Percentiles rank a stretch among this genome's conserved stretches.
Evolutionary conservation across 2,797 vertebrate species (phyloP).

Genomic region (Sebastes steindachneri): DNA sequence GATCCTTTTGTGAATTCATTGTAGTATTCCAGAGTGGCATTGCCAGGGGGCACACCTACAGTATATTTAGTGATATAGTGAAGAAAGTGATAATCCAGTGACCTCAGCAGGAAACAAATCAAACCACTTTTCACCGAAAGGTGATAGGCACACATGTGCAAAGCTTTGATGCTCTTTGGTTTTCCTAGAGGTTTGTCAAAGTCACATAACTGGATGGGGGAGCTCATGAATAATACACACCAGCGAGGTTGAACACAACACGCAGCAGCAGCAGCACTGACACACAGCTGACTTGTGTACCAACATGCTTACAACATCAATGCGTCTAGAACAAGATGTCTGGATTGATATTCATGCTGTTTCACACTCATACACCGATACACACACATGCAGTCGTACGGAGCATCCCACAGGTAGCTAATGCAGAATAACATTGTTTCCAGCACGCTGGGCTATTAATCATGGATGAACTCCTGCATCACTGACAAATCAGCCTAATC

Average conservation of each 20-base stretch:
- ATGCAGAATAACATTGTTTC: constrained; percentile 84
- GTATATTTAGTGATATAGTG: background rate
- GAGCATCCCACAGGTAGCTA: constrained; percentile 81
- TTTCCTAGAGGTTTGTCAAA: constrained; percentile 38
- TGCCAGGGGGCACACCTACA: background rate
- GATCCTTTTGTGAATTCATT: background rate
- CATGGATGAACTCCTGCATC: constrained; percentile 87
- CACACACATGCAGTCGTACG: constrained; percentile 55
- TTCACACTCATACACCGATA: constrained; percentile 31
- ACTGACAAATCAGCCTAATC: constrained; percentile 86
- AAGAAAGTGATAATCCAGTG: background rate
- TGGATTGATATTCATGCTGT: constrained; percentile 57
- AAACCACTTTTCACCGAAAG: background rate
- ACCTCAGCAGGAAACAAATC: constrained; percentile 1
- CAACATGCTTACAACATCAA: constrained; percentile 46
- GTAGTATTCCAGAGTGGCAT: background rate
- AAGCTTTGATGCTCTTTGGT: constrained; percentile 26
- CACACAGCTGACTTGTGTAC: constrained; percentile 42
- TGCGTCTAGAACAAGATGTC: constrained; percentile 55
- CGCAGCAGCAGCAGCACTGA: constrained; percentile 9
- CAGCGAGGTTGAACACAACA: background rate
- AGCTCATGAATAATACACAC: constrained; percentile 60
- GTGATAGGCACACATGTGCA: constrained; percentile 1
- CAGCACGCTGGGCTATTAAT: constrained; percentile 83
- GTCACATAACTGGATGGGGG: constrained; percentile 3